Percentiles rank a stretch among this genome's conserved stretches.
Evolutionary conservation across 2,888 invertebrate genomes (phyloP).

Genomic region (Tipula vernalis): DNA sequence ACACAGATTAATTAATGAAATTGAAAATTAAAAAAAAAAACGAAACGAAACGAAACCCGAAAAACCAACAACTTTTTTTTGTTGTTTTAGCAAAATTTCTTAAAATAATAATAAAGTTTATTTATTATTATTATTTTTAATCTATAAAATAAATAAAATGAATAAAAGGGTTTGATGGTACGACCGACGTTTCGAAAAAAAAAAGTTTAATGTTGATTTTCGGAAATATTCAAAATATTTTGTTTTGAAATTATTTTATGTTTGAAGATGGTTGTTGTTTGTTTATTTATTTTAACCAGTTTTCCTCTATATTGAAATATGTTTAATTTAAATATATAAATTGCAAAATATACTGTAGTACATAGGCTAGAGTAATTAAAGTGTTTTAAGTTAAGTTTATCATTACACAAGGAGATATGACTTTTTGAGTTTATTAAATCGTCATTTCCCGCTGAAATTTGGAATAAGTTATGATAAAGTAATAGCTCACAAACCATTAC

Average conservation of each 20-base stretch:
- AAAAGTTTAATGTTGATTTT: background rate
- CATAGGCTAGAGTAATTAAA: background rate
- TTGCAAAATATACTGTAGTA: background rate
- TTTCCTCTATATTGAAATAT: background rate
- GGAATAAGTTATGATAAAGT: too few relatives aligned
- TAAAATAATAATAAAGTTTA: background rate
- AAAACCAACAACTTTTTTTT: background rate
- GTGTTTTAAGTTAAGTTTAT: background rate
- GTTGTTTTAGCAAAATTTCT: background rate
- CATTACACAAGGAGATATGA: too few relatives aligned
- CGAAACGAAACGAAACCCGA: background rate
- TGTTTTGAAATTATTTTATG: background rate
- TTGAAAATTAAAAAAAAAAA: background rate
- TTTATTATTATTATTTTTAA: slow-evolving; percentile 4
- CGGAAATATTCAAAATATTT: background rate
- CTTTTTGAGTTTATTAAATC: too few relatives aligned
- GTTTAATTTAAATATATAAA: background rate
- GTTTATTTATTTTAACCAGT: background rate
- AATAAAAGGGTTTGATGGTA: background rate
- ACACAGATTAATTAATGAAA: background rate
- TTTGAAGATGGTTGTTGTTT: background rate
- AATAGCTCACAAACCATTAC: too few relatives aligned
- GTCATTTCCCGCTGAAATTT: too few relatives aligned
- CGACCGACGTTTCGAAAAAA: background rate
- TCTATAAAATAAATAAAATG: background rate